Evolutionary conservation across 2,888 invertebrate genomes (phyloP), one percentile per base, ranked within the genome.

Genomic region (Apotomis capreana): DNA sequence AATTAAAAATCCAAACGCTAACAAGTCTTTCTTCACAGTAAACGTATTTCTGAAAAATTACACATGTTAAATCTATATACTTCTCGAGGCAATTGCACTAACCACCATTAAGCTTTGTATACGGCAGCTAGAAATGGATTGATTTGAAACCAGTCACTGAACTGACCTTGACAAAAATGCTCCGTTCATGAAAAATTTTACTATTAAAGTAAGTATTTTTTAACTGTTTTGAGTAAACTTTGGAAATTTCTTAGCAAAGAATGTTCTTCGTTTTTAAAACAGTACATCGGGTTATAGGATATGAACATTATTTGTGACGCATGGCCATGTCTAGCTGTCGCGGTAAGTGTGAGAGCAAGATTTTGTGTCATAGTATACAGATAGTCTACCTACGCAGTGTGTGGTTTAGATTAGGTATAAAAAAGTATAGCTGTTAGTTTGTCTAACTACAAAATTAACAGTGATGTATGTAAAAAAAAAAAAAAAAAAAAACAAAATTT

Each of bases 51-150:
- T 5, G 40, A 40, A 40, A 4, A 40, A 5, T 40, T 40, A 40
- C 26, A 6, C 6, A 40, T 15, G 9, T 8, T 46, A 5, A 60
- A 26, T 26, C 8, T 49, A 51, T 36, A 37, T 40, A 15, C 10
- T 36, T 15, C n/a, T n/a, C 46, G 13, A 46, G 72, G 62, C 72
- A 72, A 70, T 58, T 37, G 44, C 72, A 72, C 68, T 72, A 63
- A 68, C 72, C 72, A 72, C 72, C 72, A 72, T 63, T 68, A 59
- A 72, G 62, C 62, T 52, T 63, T 15, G 4, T 4, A 36, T 26
- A 49, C 10, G 26, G n/a, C 40, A 37, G 54, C 15, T 58, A 13
- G 61, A 72, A 54, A 13, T 40, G 49, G 26, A 52, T 5, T 58
- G 62, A 46, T 58, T 52, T 49, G 40, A 68, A 3, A 10, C 13